Evolutionary conservation across 2,888 invertebrate genomes (phyloP), one percentile per base, ranked within the genome.

Genomic region (Drosophila lacicola): DNA sequence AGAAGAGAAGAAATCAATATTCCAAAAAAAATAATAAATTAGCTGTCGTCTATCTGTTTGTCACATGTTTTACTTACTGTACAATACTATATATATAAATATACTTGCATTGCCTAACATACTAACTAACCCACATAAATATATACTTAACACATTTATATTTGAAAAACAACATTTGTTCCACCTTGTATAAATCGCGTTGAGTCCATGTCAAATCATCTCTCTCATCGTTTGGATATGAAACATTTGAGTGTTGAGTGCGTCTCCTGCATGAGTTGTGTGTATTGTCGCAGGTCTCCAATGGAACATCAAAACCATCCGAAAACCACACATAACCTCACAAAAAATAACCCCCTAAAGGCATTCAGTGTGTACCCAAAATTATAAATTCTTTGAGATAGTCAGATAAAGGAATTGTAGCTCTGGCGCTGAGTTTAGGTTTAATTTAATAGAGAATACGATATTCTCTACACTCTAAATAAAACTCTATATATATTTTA

Each of bases 41-140:
- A 51, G 55, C 42, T 55, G 41, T 39, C 14, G 51, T 33, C 21
- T 33, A 25, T 21, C 29, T 50, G 54, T 51, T 19, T 71, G 69
- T 82, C 77, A 82, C 70, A 65, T 70, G 78, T 82, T 82, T 83
- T 80, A 74, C 64, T 82, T 86, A 74, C 82, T 79, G 72, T 78
- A 80, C 76, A 58, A 63, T 51, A 70, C 42, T 50, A 62, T 9
- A 21, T 21, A 21, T 29, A 29, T 25, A 25, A 2, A 29, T 8
- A 8, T 29, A 65, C 68, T 71, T 64, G 64, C 77, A 80, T 78
- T 64, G 74, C 74, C 80, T 88, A 63, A 70, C 54, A 65, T 61
- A 74, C 57, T 72, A 47, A 79, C 66, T 67, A 57, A 67, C 54
- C 61, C 51, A 68, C 53, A 68, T 53, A 42, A 37, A 47, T 45